Evolutionary conservation across 2,888 invertebrate species (phyloP).

Genomic region (Neoscelio sp.): DNA sequence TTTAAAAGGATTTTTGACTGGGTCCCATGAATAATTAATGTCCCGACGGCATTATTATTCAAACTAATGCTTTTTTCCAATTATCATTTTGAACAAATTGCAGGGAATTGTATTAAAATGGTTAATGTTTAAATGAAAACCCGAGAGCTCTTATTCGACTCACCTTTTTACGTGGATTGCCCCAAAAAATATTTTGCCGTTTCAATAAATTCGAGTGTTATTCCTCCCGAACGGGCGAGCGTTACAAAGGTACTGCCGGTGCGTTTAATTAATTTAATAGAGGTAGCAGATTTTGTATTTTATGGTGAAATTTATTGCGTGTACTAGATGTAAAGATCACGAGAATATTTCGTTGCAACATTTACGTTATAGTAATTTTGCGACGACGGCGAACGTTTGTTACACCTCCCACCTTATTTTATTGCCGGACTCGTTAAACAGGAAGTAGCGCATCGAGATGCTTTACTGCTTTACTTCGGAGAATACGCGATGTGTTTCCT

Average conservation of each 20-base stretch:
- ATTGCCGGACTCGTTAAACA: slow-evolving; percentile 46
- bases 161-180: slow-evolving; percentile 7
- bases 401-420: slow-evolving; percentile 45
- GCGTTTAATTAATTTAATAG: slow-evolving; percentile 57
- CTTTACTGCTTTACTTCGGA: slow-evolving; percentile 27
- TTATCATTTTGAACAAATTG: too few relatives aligned
- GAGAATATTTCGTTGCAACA: slow-evolving; percentile 41
- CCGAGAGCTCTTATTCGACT: neutral
- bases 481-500: slow-evolving; percentile 2
- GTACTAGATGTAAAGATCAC: slow-evolving; percentile 56
- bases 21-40: too few relatives aligned
- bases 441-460: slow-evolving; percentile 18
- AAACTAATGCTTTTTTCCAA: too few relatives aligned
- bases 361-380: slow-evolving; percentile 53
- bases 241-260: slow-evolving; percentile 35
- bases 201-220: slow-evolving; percentile 37
- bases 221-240: slow-evolving; percentile 10
- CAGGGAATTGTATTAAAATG: too few relatives aligned
- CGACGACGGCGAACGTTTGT: slow-evolving; percentile 38
- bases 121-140: neutral
- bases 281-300: slow-evolving; percentile 48
- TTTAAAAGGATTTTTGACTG: too few relatives aligned
- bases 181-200: slow-evolving; percentile 20
- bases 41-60: too few relatives aligned
- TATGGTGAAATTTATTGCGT: slow-evolving; percentile 39